Evolutionary conservation across 2,113 vertebrate species (phyloP), one percentile per base, ranked within the genome.

Genomic region (Osmerus eperlanus): DNA sequence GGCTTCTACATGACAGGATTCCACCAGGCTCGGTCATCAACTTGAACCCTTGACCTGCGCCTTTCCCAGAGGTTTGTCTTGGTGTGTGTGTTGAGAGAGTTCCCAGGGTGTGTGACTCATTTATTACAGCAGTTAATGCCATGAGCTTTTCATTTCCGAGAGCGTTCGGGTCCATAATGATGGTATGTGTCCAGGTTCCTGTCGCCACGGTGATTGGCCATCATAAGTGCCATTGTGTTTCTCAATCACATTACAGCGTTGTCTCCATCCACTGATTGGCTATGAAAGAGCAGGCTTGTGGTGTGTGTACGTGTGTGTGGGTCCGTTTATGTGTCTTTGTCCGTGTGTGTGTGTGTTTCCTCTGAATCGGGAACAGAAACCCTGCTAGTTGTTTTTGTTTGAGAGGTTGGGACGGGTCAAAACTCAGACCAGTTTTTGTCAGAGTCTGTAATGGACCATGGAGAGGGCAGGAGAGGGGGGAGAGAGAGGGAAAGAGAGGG

Each of bases 231-330:
- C 85, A 90, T 92, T 91, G 89, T 91, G 81, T 79, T 47, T 41
- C 72, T 72, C 81, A 91, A 90, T 91, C 83, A n/a, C 82, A 91
- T 91, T 90, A 66, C 65, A 71, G 55, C 80, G 82, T 82, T 81
- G 83, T 75, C 86, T 91, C 84, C 86, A 76, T 68, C 65, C 71
- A 74, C 82, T 87, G 77, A 80, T 84, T 74, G 41, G 79, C 68
- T 73, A 83, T 91, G 88, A 91, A 91, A 89, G 89, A 77, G 68
- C 47, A 14, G 7, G 72, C 59, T 89, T 90, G 89, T 85, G 47
- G 65, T 70, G 16, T 32, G 51, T 32, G 61, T 16, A 11, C 13
- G 12, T 54, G 60, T 32, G 21, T 71, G 76, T 72, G 36, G 67
- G 66, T 14, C 36, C 3, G 11, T 51, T 23, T 52, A 61, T 65